These are phyloP conservation scores for Nerophis ophidion DNA, from an alignment of 2,113 vertebrate genomes.

Conservation along the genomic window DNA sequence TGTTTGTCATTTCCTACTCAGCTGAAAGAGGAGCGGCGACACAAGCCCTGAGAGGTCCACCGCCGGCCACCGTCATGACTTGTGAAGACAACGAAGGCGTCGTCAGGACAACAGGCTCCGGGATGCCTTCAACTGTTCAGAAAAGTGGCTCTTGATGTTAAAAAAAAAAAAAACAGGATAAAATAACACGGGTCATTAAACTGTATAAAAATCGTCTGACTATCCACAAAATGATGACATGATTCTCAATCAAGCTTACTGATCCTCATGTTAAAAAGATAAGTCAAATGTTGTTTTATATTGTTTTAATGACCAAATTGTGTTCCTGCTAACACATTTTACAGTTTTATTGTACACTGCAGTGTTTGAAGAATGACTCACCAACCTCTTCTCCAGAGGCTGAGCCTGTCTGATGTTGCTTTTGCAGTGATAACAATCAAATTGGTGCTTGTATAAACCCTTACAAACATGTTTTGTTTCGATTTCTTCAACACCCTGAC, in stretches of 20 bases:
- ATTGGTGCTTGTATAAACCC: too few species aligned
- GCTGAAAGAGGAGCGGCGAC: constrained; percentile 25
- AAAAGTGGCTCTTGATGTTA: constrained; percentile 61
- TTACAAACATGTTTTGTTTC: too few species aligned
- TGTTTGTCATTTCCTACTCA: constrained; percentile 12
- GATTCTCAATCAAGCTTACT: too few species aligned
- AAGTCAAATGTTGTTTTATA: background rate
- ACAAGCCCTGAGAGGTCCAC: background rate
- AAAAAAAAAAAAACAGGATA: background rate
- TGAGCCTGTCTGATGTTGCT: constrained; percentile 63
- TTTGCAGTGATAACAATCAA: constrained; percentile 14
- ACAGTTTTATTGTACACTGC: constrained; percentile 29
- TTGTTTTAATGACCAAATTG: constrained; percentile 9
- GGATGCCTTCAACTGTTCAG: constrained; percentile 24
- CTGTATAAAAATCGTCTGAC: too few species aligned
- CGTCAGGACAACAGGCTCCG: background rate
- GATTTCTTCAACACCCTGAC: too few species aligned
- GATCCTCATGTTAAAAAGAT: too few species aligned
- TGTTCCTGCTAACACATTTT: background rate
- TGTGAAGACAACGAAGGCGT: constrained; percentile 18
- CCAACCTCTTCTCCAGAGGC: constrained; percentile 63
- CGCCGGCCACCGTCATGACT: constrained; percentile 5
- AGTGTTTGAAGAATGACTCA: constrained; percentile 64
- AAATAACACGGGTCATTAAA: constrained; percentile 18
- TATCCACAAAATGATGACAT: too few species aligned